Base-by-base conservation (phyloP, 2,888 invertebrate genomes). In the Mimumesa dahlbomi region DNA sequence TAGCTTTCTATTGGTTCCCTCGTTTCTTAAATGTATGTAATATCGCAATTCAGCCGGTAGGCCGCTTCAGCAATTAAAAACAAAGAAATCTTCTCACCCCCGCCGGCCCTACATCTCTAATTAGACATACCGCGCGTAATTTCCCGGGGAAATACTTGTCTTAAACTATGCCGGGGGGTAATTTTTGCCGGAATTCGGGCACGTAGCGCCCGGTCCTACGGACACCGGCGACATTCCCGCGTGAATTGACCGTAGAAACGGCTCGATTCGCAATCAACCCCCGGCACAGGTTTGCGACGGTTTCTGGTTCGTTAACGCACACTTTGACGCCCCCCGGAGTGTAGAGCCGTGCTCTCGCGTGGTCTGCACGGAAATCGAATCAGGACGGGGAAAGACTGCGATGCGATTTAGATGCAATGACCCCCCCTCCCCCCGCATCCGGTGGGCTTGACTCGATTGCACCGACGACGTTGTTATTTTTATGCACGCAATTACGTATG, bases 141-240 rank as follows among this genome's bases (percentile, higher is more conserved):
- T n/a, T n/a, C n/a, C n/a, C n/a, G n/a, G n/a, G n/a, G n/a, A n/a
- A n/a, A n/a, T n/a, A n/a, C n/a, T n/a, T n/a, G n/a, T n/a, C n/a
- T n/a, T n/a, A n/a, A n/a, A n/a, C n/a, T n/a, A n/a, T n/a, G n/a
- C n/a, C n/a, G n/a, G n/a, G n/a, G n/a, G n/a, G n/a, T n/a, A n/a
- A n/a, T n/a, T n/a, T n/a, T 25, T 34, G 69, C 66, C 69, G 31
- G n/a, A 56, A 50, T 56, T 59, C 45, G 62, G 36, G 36, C 6
- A 50, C 46, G 21, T 45, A 50, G 25, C 40, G 62, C 49, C 45
- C 31, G 49, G 31, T 11, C 2, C 31, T 22, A 67, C 69, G 3
- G 69, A 73, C 70, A 65, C 76, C 62, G 50, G 64, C n/a, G n/a
- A n/a, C n/a, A n/a, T n/a, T n/a, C n/a, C n/a, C n/a, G n/a, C n/a